Evolutionary conservation across 2,113 vertebrate genomes (phyloP), one percentile per base, ranked within the genome.

Genomic region (Ophthalmolycus amberensis): DNA sequence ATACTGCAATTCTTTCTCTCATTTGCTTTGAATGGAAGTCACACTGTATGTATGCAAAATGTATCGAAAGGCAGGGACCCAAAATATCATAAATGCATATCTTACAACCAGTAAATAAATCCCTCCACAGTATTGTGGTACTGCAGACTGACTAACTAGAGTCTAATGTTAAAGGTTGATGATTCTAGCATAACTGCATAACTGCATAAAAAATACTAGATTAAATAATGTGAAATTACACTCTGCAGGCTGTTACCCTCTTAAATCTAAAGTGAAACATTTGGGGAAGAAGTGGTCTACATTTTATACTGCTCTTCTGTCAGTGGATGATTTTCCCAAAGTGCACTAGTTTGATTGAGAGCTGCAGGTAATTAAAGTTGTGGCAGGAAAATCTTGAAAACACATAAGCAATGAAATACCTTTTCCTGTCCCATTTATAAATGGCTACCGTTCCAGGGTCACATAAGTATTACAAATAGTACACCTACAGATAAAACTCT

Each of bases 351-450:
- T 62, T 4, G 2, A 62, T 62, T 46, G 32, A 62, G 54, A 62
- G 42, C 58, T 63, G 71, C 12, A 74, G 27, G 42, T 46, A 14
- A 62, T 34, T 73, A n/a, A 62, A 62, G 27, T 44, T 73, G 71
- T 74, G 40, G 11, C 58, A 34, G 40, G 32, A 10, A 48, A 46
- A 63, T 25, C 29, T 29, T 20, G 16, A 75, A 29, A 9, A 54
- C 46, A 54, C 12, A 29, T 6, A 38, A 20, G 27, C 32, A 65
- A 54, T 18, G n/a, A n/a, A 54, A 7, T 60, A 25, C 54, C 38
- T 44, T 32, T 32, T 44, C 27, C 18, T 15, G 3, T 32, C 16
- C 3, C 38, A 59, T 38, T 38, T 38, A 6, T n/a, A 9, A 34
- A 46, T 20, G 16, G 44, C 66, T 44, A 10, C 8, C 4, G 27